Evolutionary conservation across 2,113 vertebrate genomes (phyloP).

Genomic region (Mohoua ochrocephala): DNA sequence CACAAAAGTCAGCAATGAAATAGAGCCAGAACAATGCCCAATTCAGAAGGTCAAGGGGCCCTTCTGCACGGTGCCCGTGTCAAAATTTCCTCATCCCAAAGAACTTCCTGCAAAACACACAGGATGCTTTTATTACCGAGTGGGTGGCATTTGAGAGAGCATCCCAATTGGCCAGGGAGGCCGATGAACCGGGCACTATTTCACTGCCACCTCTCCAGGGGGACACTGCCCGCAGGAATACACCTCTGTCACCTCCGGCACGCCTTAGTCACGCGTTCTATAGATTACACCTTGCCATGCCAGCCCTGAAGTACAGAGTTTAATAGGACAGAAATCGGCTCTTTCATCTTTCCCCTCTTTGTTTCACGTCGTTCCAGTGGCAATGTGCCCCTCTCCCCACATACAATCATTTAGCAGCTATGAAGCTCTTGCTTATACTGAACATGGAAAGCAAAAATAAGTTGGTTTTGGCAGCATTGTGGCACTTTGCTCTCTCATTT

Average conservation of each 20-base stretch:
- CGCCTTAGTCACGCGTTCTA: not conserved
- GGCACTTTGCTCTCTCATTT: not conserved
- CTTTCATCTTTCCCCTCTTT: not conserved
- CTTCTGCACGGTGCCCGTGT: not conserved
- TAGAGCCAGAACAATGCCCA: not conserved
- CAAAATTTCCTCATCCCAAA: not conserved
- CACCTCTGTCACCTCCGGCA: not conserved
- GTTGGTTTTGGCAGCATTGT: fast-evolving
- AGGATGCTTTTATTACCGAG: not conserved
- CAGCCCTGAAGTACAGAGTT: not conserved
- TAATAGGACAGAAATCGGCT: not conserved
- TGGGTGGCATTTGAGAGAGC: not conserved
- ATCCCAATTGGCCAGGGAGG: not conserved
- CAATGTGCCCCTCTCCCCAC: not conserved
- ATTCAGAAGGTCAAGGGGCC: not conserved
- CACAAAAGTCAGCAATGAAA: not conserved
- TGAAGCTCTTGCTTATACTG: not conserved
- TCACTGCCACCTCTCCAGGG: not conserved
- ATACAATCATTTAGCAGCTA: not conserved
- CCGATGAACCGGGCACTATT: not conserved
- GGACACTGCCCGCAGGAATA: not conserved
- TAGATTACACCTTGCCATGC: not conserved
- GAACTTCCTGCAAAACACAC: not conserved
- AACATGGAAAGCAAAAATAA: not conserved
- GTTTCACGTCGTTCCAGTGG: not conserved